Conservation (phyloP, 2,888 invertebrate species). For the Sarcophaga rosellei region DNA sequence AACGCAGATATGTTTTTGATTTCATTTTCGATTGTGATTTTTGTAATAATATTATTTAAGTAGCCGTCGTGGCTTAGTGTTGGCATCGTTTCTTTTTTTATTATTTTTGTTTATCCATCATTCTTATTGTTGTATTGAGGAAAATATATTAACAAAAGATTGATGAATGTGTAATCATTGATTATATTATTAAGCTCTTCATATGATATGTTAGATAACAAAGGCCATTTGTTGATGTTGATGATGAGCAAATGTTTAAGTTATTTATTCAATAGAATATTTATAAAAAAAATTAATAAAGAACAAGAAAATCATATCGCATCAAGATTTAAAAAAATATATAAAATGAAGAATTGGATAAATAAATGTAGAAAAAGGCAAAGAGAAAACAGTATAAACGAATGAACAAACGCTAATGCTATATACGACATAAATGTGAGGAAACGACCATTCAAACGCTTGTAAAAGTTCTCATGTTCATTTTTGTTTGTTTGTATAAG, state of each 20-base stretch:
- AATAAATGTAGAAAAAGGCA: slow-evolving; percentile 35
- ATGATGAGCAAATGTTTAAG: slow-evolving; percentile 60
- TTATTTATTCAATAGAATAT: slow-evolving; percentile 64
- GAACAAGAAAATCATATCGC: slow-evolving; percentile 23
- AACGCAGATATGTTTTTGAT: slow-evolving; percentile 51
- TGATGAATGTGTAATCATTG: slow-evolving; percentile 57
- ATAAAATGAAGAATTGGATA: slow-evolving; percentile 17
- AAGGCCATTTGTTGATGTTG: slow-evolving; percentile 63
- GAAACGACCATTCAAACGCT: slow-evolving; percentile 19
- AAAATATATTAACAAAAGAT: slow-evolving; percentile 42
- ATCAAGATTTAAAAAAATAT: slow-evolving; percentile 8
- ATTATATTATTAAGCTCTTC: slow-evolving; percentile 61
- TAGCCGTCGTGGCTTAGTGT: slow-evolving; percentile 6
- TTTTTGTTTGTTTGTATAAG: slow-evolving; percentile 19
- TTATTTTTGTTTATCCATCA: background rate
- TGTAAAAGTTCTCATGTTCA: slow-evolving; percentile 46
- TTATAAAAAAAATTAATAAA: slow-evolving; percentile 40
- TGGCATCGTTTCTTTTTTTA: slow-evolving; percentile 1
- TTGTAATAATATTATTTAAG: slow-evolving; percentile 46
- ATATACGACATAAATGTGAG: slow-evolving; percentile 14
- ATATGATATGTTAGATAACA: slow-evolving; percentile 60
- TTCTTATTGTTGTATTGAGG: slow-evolving; percentile 17
- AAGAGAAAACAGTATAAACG: slow-evolving; percentile 23
- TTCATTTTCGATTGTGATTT: slow-evolving; percentile 33
- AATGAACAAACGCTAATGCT: slow-evolving; percentile 34